Conservation (phyloP, 2,888 invertebrate genomes). For the Drosophila tripunctata region DNA sequence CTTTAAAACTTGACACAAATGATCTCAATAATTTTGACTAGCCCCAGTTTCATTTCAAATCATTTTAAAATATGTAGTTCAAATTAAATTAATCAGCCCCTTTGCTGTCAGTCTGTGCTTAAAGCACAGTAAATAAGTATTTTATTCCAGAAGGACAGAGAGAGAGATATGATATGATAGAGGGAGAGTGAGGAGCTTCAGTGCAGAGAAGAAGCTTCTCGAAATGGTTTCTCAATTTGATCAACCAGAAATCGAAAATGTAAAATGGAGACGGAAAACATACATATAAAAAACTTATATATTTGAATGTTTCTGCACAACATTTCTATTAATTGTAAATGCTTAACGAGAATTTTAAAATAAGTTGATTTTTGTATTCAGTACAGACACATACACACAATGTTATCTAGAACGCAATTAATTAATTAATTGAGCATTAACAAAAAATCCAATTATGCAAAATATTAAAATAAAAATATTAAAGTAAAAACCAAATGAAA, state of each 20-base stretch:
- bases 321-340: slow-evolving; percentile 53
- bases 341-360: slow-evolving; percentile 46
- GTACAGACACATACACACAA: slow-evolving; percentile 42
- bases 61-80: slow-evolving; percentile 24
- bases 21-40: slow-evolving; percentile 68
- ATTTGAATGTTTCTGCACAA: slow-evolving; percentile 27
- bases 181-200: slow-evolving; percentile 13
- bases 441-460: slow-evolving; percentile 38
- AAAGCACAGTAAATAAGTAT: slow-evolving; percentile 22
- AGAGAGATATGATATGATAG: too few relatives aligned
- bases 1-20: slow-evolving; percentile 46
- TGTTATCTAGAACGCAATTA: slow-evolving; percentile 70
- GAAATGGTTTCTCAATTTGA: slow-evolving; percentile 51
- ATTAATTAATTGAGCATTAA: slow-evolving; percentile 62
- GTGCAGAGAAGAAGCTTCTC: slow-evolving; percentile 32
- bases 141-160: slow-evolving; percentile 5
- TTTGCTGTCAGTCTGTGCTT: slow-evolving; percentile 15
- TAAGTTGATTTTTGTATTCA: slow-evolving; percentile 61
- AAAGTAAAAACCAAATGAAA: slow-evolving; percentile 28
- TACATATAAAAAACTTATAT: slow-evolving; percentile 13
- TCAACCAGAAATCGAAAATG: slow-evolving; percentile 41
- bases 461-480: slow-evolving; percentile 17
- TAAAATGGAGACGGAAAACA: slow-evolving; percentile 14
- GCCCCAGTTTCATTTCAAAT: slow-evolving; percentile 30
- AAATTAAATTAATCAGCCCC: slow-evolving; percentile 18